Base-by-base conservation (phyloP, 1,140 invertebrate genomes). In the Drosophila kohkoa region DNA sequence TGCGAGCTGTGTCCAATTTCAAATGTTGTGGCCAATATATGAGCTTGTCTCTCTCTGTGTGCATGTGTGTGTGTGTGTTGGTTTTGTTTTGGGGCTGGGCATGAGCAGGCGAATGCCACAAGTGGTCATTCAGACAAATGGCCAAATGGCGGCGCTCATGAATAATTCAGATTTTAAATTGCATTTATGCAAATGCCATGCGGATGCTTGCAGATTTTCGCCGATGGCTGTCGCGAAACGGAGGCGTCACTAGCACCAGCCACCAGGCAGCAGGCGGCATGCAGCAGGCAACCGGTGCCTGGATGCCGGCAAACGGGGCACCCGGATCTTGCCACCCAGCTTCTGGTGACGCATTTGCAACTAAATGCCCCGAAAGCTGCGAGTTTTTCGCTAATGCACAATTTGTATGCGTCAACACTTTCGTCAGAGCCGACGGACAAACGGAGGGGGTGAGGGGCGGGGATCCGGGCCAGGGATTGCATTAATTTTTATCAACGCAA, bases 111-210 rank as follows among this genome's bases (percentile, higher is more conserved):
- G 65, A 74, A 82, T 88, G 85, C 85, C 85, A 88, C 85, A 88
- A 88, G 85, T 88, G 85, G 85, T 88, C 85, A 89, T 89, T 89
- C 85, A 89, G 85, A 89, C 85, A 88, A 88, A 88, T 88, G 85
- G 85, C 85, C 81, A 88, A 88, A 88, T 89, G 85, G 85, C 78
- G 81, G 63, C 64, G 81, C 85, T 88, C 85, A 88, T 88, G 85
- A 88, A 88, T 88, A 88, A 88, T 88, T 89, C 85, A 88, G 85
- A 76, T 88, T 88, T 88, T 88, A 88, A 88, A 88, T 88, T 88
- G 85, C 85, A 88, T 88, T 88, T 88, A 88, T 88, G 85, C 85
- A 88, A 88, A 88, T 88, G 81, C 55, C 65, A 62, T 77, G 77
- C 85, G 85, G 85, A 88, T 89, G 81, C 81, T 89, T 82, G 85